Conservation (phyloP, 2,797 vertebrate species). For the Paedocypris micromegethes region DNA sequence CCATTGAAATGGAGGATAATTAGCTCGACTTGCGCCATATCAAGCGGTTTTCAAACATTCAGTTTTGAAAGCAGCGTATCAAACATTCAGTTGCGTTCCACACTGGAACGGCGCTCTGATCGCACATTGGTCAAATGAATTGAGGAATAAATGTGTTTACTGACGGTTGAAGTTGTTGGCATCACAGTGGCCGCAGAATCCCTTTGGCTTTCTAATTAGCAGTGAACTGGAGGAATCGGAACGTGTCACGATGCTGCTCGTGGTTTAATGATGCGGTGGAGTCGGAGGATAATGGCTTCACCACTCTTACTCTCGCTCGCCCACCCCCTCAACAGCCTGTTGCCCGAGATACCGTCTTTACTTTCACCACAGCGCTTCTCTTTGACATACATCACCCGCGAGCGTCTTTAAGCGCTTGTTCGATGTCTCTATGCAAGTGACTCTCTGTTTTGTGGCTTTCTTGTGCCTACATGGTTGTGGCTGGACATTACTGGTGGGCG, state of each 20-base stretch:
- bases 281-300: constrained; percentile 13
- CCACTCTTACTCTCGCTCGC: constrained; percentile 19
- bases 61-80: too few species aligned
- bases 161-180: constrained; percentile 16
- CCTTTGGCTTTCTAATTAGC: constrained; percentile 32
- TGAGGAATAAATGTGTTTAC: too few species aligned
- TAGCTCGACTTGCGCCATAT: too few species aligned
- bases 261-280: constrained; percentile 29
- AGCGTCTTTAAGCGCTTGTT: constrained; percentile 2
- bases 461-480: too few species aligned
- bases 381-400: constrained; percentile 5
- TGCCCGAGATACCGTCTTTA: constrained; percentile 22
- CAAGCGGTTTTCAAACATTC: too few species aligned
- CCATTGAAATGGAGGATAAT: too few species aligned
- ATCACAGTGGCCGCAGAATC: constrained; percentile 26
- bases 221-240: constrained; percentile 7
- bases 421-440: constrained; percentile 3
- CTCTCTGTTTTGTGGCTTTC: constrained; percentile 4
- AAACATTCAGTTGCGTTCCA: too few species aligned
- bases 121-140: too few species aligned
- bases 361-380: constrained; percentile 3
- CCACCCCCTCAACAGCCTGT: constrained; percentile 20
- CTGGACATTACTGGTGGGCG: too few species aligned
- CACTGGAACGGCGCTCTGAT: too few species aligned
- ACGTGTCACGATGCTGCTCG: constrained; percentile 1